These are phyloP conservation scores for Shargacucullia verbasci DNA, from an alignment of 2,888 invertebrate genomes.

Conservation along the genomic window DNA sequence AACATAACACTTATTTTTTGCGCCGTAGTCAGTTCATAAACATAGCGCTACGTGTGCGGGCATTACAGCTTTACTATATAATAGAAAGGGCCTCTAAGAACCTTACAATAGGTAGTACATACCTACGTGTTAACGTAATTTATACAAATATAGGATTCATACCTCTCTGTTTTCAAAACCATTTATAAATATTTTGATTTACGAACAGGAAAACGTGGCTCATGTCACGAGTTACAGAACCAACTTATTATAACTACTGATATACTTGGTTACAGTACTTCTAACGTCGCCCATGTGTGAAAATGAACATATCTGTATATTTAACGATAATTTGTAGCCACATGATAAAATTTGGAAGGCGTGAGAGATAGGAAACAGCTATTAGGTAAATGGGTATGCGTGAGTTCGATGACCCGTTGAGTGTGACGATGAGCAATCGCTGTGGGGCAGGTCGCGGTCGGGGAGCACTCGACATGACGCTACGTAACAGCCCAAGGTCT, in stretches of 20 bases:
- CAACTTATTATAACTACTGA: background rate
- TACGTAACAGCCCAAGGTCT: conserved; percentile 60
- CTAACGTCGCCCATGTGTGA: conserved; percentile 10
- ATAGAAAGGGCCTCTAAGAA: conserved; percentile 8
- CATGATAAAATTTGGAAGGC: conserved; percentile 38
- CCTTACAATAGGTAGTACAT: conserved; percentile 30
- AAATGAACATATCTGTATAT: conserved; percentile 7
- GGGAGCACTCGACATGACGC: conserved; percentile 57
- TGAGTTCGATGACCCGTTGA: conserved; percentile 56
- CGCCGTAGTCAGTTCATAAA: background rate
- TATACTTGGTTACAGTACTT: conserved; percentile 6
- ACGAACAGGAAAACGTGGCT: conserved; percentile 26
- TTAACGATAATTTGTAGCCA: conserved; percentile 22
- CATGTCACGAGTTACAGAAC: conserved; percentile 25
- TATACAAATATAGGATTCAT: conserved; percentile 44
- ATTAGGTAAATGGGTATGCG: conserved; percentile 53
- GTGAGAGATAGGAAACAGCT: conserved; percentile 51
- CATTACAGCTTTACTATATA: no score
- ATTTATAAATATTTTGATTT: conserved; percentile 46
- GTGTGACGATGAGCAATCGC: conserved; percentile 58
- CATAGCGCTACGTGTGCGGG: no score
- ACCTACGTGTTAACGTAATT: conserved; percentile 16
- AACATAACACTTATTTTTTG: background rate
- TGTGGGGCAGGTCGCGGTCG: conserved; percentile 72
- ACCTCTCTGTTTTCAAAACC: conserved; percentile 41